Percentiles rank a stretch among this genome's conserved stretches.
These are phyloP conservation scores for Pristis pectinata DNA, from an alignment of 2,797 vertebrate species.

Conservation along the genomic window DNA sequence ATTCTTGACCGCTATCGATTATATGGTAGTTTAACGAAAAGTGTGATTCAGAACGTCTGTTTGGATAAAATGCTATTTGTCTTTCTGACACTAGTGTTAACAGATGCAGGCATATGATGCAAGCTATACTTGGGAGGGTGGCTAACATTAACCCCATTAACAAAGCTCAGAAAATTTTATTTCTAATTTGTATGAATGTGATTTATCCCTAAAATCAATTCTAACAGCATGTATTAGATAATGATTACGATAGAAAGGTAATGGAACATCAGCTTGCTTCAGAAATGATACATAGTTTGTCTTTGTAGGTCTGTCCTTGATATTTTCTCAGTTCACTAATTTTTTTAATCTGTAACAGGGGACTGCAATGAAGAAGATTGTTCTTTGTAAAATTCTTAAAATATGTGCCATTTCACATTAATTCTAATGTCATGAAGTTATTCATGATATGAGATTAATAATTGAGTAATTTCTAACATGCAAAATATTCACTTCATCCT, in stretches of 20 bases:
- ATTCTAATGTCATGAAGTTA: neutral
- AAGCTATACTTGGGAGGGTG: neutral
- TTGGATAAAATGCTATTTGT: neutral
- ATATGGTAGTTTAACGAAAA: neutral
- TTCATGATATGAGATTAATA: neutral
- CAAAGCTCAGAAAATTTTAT: neutral
- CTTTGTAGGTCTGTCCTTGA: neutral
- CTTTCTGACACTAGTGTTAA: neutral
- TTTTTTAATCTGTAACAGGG: neutral
- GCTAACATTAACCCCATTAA: neutral
- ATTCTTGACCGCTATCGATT: neutral
- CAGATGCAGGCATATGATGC: neutral
- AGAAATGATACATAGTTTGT: neutral
- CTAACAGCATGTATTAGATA: neutral
- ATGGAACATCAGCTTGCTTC: neutral
- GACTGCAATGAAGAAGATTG: neutral
- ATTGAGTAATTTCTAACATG: neutral
- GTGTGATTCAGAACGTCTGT: neutral
- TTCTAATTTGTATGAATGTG: neutral
- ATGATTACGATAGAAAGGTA: neutral
- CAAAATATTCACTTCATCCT: neutral
- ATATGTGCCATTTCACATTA: neutral
- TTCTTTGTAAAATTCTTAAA: neutral
- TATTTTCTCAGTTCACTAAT: neutral
- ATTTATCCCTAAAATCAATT: neutral